These are phyloP conservation scores for Oceanites oceanicus DNA, from an alignment of 2,113 vertebrate genomes.

Conservation along the genomic window DNA sequence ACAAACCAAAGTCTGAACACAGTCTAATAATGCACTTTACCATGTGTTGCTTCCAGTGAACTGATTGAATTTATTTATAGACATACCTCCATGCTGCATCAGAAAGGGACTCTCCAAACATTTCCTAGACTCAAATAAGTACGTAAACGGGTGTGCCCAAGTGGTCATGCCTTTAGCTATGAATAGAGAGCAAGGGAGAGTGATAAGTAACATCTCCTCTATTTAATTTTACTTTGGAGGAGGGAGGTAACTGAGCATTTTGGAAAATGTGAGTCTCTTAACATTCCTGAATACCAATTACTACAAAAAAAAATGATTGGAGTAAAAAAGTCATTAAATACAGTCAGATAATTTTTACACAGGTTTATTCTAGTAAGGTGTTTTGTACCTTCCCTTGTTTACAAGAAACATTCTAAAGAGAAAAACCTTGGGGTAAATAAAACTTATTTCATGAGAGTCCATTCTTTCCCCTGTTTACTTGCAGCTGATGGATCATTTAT, in stretches of 20 bases:
- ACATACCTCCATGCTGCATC: rapidly evolving
- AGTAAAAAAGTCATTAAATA: background rate
- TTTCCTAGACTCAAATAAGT: background rate
- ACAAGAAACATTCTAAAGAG: background rate
- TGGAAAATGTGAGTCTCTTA: background rate
- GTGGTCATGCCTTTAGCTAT: background rate
- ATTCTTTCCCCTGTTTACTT: background rate
- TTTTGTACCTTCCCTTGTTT: background rate
- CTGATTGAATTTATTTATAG: background rate
- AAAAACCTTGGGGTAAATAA: background rate
- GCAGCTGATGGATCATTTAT: background rate
- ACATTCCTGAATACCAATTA: background rate
- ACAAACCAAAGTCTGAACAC: background rate
- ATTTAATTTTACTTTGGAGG: background rate
- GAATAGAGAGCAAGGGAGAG: background rate
- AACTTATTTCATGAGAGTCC: background rate
- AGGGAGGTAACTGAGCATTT: background rate
- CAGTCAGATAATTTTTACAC: background rate
- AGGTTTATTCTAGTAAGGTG: background rate
- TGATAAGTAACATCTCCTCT: background rate
- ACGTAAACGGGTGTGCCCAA: background rate
- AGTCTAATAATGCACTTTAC: background rate
- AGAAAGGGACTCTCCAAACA: background rate
- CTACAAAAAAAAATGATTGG: background rate
- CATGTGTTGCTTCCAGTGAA: background rate